These are phyloP conservation scores for Oithona nana DNA, from an alignment of 2,888 invertebrate genomes.

Conservation along the genomic window DNA sequence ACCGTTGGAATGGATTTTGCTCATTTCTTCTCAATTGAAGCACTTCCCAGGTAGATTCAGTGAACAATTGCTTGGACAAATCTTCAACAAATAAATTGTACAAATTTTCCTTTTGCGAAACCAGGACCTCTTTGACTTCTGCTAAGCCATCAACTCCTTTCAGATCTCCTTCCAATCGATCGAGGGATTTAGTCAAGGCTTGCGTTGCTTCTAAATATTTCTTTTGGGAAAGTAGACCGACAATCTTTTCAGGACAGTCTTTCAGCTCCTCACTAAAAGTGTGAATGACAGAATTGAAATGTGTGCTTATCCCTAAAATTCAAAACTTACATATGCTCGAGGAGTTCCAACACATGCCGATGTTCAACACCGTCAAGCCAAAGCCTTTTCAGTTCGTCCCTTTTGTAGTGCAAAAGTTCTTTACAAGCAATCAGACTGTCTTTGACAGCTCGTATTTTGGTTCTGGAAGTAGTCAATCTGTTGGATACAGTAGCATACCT, in stretches of 20 bases:
- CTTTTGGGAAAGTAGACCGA: constrained; percentile 44
- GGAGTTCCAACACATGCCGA: constrained; percentile 63
- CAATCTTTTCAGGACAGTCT: constrained; percentile 48
- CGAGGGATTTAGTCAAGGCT: constrained; percentile 48
- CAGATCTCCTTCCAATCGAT: constrained; percentile 47
- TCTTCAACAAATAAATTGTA: neutral
- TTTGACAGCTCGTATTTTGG: constrained; percentile 54
- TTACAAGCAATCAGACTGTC: constrained; percentile 56
- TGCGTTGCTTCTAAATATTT: constrained; percentile 71
- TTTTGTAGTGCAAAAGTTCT: constrained; percentile 61
- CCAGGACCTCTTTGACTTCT: constrained; percentile 39
- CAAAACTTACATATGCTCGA: constrained; percentile 59
- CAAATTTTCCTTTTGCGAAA: neutral
- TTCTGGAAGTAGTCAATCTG: constrained; percentile 52
- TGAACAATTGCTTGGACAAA: neutral
- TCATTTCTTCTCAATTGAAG: neutral
- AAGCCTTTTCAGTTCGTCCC: constrained; percentile 76
- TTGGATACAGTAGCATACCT: constrained; percentile 55
- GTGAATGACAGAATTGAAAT: neutral
- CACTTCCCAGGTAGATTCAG: neutral
- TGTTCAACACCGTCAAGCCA: constrained; percentile 95
- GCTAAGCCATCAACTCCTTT: constrained; percentile 63
- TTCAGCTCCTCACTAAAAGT: constrained; percentile 47
- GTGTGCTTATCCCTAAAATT: constrained; percentile 8
- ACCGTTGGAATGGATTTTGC: neutral